Base-by-base conservation (phyloP, 1,140 invertebrate genomes). In the Ceratina japonica region DNA sequence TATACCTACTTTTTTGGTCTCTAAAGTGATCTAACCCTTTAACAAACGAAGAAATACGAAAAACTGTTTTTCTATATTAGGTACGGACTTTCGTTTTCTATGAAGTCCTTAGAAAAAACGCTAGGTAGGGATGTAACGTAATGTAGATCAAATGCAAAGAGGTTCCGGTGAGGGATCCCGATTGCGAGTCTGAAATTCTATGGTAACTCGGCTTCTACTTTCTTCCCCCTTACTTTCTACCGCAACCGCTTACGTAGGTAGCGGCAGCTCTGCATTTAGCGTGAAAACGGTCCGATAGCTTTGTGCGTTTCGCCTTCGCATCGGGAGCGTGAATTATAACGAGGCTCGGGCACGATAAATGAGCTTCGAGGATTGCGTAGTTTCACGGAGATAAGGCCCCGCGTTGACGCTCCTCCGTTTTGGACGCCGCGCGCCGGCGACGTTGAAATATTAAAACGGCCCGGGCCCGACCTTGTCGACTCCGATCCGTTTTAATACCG, bases 361-460 rank as follows among this genome's bases (percentile, higher is more conserved):
- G 56, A 79, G 68, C n/a, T 62, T 73, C 59, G 70, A 12, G 72
- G 68, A 44, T 44, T 44, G 37, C 37, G 49, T 68, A 56, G 61
- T 64, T 74, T 54, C 69, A 66, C 62, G 49, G 37, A 78, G 54
- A 69, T 24, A 81, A 75, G 73, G 56, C 61, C 37, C 65, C 74
- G 54, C 51, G 66, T n/a, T 56, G 52, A 18, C 66, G 65, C 22
- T 56, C 44, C 56, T 24, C 5, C 27, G 56, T 27, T 83, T 63
- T 44, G 62, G 24, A 44, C 27, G 37, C 37, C 37, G 37, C 37
- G 37, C 37, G 54, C 12, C 58, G 20, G n/a, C 20, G 62, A 81
- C 72, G 59, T 77, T 71, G 83, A 85, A 82, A 72, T 82, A 78
- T 82, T 79, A 65, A 85, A 76, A 76, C 75, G 72, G 62, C 20